A percentile compares a stretch with the other conserved stretches of the same genome.
phyloP scores from a whole-genome alignment of 2,113 vertebrate species.

The Dunckerocampus dactyliophorus region DNA sequence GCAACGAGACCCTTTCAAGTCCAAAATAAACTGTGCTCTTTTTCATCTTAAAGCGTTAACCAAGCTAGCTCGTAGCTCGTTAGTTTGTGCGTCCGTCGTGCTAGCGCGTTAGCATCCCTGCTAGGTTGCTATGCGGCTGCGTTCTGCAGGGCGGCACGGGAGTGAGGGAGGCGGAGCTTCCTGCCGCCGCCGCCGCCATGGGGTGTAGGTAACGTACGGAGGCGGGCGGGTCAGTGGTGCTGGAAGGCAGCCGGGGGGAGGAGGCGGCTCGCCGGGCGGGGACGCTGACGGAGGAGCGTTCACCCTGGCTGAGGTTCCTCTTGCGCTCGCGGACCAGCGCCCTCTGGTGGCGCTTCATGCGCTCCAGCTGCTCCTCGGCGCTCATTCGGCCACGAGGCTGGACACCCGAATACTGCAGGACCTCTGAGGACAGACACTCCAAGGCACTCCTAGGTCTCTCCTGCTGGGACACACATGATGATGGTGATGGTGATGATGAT shows the following conservation, averaged over 20 bases:
- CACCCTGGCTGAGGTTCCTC: constrained; percentile 87
- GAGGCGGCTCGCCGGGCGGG: constrained; percentile 48
- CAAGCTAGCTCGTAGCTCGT: constrained; percentile 38
- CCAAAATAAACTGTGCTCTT: constrained; percentile 16
- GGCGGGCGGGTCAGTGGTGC: constrained; percentile 74
- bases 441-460: constrained; percentile 97
- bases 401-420: constrained; percentile 46
- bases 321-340: constrained; percentile 90
- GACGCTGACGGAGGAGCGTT: constrained; percentile 62
- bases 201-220: constrained; percentile 87
- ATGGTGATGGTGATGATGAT: too few relatives aligned
- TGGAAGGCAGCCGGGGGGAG: constrained; percentile 72
- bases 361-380: constrained; percentile 91
- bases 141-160: constrained; percentile 35
- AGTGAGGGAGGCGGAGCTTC: constrained; percentile 44
- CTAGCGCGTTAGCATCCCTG: constrained; percentile 57
- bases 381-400: constrained; percentile 81
- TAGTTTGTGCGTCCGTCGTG: constrained; percentile 41
- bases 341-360: constrained; percentile 95
- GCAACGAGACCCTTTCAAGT: constrained; percentile 16
- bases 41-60: constrained; percentile 52
- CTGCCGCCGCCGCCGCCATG: constrained; percentile 54
- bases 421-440: constrained; percentile 87
- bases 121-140: constrained; percentile 40
- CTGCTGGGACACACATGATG: constrained; percentile 44